Evolutionary conservation across 2,888 invertebrate genomes (phyloP).

Genomic region (Vanessa cardui): DNA sequence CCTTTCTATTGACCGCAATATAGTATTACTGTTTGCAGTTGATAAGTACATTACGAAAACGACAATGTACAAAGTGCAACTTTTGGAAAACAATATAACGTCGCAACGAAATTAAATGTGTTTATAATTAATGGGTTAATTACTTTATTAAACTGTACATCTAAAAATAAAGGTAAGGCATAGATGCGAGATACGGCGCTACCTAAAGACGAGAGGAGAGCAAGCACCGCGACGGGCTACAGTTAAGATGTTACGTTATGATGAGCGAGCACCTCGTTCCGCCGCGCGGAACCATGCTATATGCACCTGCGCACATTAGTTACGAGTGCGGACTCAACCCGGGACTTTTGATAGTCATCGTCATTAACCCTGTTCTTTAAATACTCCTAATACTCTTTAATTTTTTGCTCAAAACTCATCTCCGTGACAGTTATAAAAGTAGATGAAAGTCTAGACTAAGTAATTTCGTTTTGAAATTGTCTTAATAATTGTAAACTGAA

Average conservation of each 20-base stretch:
- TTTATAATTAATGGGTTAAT: neutral
- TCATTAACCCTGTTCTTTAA: slow-evolving; percentile 8
- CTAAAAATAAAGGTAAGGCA: neutral
- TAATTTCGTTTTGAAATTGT: too few relatives aligned
- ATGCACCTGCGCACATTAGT: slow-evolving; percentile 6
- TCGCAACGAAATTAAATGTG: neutral
- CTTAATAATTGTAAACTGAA: too few relatives aligned
- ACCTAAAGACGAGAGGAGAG: slow-evolving; percentile 19
- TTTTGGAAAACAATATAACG: neutral
- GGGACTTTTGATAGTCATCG: slow-evolving; percentile 2
- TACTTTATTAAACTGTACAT: neutral
- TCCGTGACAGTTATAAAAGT: neutral
- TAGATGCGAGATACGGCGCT: neutral
- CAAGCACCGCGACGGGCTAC: slow-evolving; percentile 62
- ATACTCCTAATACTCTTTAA: neutral
- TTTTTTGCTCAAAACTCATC: neutral
- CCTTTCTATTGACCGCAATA: neutral
- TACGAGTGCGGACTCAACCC: neutral
- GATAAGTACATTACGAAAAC: slow-evolving; percentile 5
- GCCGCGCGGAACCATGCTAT: neutral
- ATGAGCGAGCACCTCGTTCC: slow-evolving; percentile 53
- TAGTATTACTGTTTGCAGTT: slow-evolving; percentile 4
- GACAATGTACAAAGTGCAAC: too few relatives aligned
- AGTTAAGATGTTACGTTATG: slow-evolving; percentile 62
- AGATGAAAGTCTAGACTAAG: neutral